phyloP scores from a whole-genome alignment of 1,140 invertebrate genomes.

The Anastrepha obliqua region DNA sequence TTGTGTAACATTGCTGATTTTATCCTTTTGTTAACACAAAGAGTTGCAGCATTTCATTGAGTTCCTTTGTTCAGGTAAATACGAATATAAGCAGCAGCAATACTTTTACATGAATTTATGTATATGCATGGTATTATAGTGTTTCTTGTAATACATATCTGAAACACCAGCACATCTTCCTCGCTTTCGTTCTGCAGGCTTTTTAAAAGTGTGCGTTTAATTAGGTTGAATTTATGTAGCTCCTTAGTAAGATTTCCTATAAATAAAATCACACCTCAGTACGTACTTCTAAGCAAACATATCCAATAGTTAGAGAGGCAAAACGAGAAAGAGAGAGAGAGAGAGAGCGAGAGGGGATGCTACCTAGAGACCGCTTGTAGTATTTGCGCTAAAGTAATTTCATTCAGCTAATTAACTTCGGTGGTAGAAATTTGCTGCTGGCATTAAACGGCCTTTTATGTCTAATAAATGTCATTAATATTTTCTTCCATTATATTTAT shows the following conservation, averaged over 20 bases:
- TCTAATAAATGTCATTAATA: slow-evolving; percentile 38
- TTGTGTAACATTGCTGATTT: slow-evolving; percentile 13
- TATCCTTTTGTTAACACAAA: background rate
- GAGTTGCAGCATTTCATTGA: background rate
- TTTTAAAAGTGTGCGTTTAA: background rate
- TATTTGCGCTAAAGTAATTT: background rate
- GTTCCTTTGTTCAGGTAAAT: background rate
- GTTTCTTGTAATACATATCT: background rate
- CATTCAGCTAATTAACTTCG: background rate
- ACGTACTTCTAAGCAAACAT: background rate
- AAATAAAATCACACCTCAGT: background rate
- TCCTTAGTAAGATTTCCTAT: background rate
- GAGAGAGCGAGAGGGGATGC: background rate
- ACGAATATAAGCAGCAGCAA: no score
- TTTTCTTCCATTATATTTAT: background rate
- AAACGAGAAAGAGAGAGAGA: no score
- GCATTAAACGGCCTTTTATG: background rate
- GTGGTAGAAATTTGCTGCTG: background rate
- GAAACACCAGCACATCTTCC: background rate
- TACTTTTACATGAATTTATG: no score
- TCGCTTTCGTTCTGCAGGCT: background rate
- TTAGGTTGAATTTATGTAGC: background rate
- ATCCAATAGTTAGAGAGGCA: no score
- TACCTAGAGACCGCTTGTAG: no score
- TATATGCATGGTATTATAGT: no score